Conservation (phyloP, 2,888 invertebrate genomes). For the Papilio protenor region DNA sequence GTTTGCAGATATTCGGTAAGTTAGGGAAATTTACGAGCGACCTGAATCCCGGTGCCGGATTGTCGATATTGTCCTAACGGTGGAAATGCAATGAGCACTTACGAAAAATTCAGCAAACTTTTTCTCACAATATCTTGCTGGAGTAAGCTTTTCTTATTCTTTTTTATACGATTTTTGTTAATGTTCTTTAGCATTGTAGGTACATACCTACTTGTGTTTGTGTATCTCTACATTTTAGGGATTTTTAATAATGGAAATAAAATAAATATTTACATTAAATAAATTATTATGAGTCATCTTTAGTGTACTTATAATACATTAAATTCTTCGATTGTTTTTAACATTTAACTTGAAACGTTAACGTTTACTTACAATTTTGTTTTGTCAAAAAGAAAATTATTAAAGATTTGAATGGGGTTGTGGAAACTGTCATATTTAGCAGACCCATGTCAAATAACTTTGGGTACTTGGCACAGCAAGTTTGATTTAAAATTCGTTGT, state of each 20-base stretch:
- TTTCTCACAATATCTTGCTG: conserved; percentile 13
- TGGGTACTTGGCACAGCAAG: not conserved
- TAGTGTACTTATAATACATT: not conserved
- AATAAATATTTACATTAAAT: not conserved
- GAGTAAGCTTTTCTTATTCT: not conserved
- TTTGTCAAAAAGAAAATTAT: not conserved
- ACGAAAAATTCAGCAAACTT: conserved; percentile 26
- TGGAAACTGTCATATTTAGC: not conserved
- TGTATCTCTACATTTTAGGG: not conserved
- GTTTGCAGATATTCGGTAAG: conserved; percentile 43
- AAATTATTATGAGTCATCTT: too few relatives aligned
- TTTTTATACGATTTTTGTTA: not conserved
- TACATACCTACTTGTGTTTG: not conserved
- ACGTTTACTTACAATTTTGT: not conserved
- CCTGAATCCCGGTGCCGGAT: conserved; percentile 41
- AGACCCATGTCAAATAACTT: conserved; percentile 17
- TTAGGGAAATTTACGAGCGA: conserved; percentile 43
- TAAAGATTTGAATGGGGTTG: not conserved
- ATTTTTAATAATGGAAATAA: not conserved
- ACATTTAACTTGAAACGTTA: not conserved
- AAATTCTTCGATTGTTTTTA: not conserved
- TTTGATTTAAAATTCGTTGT: not conserved
- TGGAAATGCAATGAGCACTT: conserved; percentile 36
- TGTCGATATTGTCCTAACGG: conserved; percentile 40
- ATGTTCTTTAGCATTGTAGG: not conserved